phyloP scores from a whole-genome alignment of 2,888 invertebrate genomes.

The Amblyjoppa proteus region DNA sequence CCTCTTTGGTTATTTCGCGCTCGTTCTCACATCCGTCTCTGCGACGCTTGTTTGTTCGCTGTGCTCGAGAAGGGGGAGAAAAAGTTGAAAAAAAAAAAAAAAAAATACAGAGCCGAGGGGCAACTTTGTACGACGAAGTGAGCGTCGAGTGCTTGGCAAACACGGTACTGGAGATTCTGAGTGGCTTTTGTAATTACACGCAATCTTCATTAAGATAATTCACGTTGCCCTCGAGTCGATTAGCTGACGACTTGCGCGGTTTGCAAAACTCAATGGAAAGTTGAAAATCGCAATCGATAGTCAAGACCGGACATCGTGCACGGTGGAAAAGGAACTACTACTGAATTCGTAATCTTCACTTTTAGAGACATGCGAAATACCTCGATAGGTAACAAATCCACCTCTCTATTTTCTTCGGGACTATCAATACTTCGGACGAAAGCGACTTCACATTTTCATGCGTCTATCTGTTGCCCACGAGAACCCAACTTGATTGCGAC shows the following conservation, averaged over 20 bases:
- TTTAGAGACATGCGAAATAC: too few species aligned
- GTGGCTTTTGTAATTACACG: slow-evolving; percentile 35
- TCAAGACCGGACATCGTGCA: background rate
- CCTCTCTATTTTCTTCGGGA: too few species aligned
- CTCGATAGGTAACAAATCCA: too few species aligned
- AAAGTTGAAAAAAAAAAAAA: background rate
- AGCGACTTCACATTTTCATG: too few species aligned
- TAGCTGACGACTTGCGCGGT: background rate
- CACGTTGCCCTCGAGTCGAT: background rate
- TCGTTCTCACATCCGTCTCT: slow-evolving; percentile 13
- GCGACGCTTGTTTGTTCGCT: background rate
- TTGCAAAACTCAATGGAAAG: background rate
- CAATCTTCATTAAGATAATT: slow-evolving; percentile 26
- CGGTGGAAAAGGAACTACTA: too few species aligned
- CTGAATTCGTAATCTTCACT: too few species aligned
- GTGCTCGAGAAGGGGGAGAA: background rate
- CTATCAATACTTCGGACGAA: too few species aligned
- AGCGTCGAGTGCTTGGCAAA: slow-evolving; percentile 47
- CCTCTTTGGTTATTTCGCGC: slow-evolving; percentile 31
- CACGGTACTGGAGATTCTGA: slow-evolving; percentile 32
- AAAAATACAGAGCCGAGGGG: background rate
- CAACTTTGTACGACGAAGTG: slow-evolving; percentile 35
- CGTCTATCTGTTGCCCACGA: too few species aligned
- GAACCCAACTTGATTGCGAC: too few species aligned
- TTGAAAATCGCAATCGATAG: background rate